Percentiles rank a stretch among this genome's conserved stretches.
Evolutionary conservation across 2,888 invertebrate species (phyloP).

Genomic region (Strigamia maritima): DNA sequence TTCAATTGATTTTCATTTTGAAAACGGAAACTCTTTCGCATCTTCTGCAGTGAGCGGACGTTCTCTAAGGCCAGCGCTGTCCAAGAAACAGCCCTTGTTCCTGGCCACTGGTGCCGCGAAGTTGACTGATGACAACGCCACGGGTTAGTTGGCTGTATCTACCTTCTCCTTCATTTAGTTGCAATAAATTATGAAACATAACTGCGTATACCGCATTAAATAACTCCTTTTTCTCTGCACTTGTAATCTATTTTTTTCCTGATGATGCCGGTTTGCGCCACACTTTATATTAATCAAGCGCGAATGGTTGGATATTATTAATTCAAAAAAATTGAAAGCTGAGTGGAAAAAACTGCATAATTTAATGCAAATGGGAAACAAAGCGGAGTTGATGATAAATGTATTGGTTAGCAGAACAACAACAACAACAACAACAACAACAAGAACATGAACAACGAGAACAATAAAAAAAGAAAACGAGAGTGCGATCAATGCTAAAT

Average conservation of each 20-base stretch:
- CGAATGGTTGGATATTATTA: not conserved
- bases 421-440: not conserved
- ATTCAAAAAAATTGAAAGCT: no score
- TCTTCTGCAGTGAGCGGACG: conserved; percentile 31
- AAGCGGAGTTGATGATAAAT: not conserved
- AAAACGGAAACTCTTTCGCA: conserved; percentile 21
- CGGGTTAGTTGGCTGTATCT: conserved; percentile 30
- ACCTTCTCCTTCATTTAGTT: conserved; percentile 34
- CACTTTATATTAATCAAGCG: not conserved
- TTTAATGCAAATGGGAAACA: not conserved
- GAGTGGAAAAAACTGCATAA: no score
- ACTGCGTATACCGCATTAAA: not conserved
- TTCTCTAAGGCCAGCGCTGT: conserved; percentile 18
- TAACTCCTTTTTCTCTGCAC: not conserved
- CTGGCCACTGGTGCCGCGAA: conserved; percentile 32
- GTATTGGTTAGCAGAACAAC: not conserved
- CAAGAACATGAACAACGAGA: not conserved
- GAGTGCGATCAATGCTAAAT: not conserved
- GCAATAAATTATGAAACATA: conserved; percentile 19
- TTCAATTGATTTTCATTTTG: conserved; percentile 29
- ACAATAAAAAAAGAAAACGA: not conserved
- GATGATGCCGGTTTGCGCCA: not conserved
- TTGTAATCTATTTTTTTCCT: not conserved
- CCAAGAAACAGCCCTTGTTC: conserved; percentile 32
- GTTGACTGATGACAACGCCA: conserved; percentile 31